These are phyloP conservation scores for Glaucopsyche alexis DNA, from an alignment of 2,888 invertebrate genomes.

Conservation along the genomic window DNA sequence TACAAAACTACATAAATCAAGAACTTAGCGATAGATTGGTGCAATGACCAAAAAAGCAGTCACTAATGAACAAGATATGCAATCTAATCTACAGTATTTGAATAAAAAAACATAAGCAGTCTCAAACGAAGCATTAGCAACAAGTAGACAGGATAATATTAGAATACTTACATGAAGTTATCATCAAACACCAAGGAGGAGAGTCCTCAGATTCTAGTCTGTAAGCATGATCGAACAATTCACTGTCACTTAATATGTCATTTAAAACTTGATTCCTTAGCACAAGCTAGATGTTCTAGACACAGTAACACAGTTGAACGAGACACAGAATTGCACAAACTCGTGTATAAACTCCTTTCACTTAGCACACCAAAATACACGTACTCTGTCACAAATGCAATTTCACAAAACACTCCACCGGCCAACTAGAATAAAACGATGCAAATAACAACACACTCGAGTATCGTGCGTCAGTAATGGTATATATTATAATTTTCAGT, in stretches of 20 bases:
- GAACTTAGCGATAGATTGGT: neutral
- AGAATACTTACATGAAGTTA: conserved; percentile 4
- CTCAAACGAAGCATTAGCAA: neutral
- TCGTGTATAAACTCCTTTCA: conserved; percentile 58
- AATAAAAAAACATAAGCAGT: neutral
- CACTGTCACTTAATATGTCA: conserved; percentile 16
- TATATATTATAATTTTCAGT: conserved; percentile 50
- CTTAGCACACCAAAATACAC: conserved; percentile 59
- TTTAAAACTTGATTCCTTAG: conserved; percentile 14
- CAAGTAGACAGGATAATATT: conserved; percentile 4
- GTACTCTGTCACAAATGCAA: conserved; percentile 53
- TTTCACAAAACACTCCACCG: conserved; percentile 60
- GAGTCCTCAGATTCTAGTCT: neutral
- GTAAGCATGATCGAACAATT: conserved; percentile 10
- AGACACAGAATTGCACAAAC: conserved; percentile 46
- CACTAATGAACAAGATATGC: neutral
- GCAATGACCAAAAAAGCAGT: neutral
- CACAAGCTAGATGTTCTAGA: conserved; percentile 31
- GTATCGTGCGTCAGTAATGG: conserved; percentile 30
- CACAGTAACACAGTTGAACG: conserved; percentile 44
- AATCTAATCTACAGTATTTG: neutral
- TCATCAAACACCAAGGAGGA: conserved; percentile 2
- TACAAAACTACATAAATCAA: no score
- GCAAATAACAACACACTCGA: neutral
- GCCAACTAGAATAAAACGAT: conserved; percentile 53